Evolutionary conservation across 2,888 invertebrate genomes (phyloP).

Genomic region (Xestia xanthographa): DNA sequence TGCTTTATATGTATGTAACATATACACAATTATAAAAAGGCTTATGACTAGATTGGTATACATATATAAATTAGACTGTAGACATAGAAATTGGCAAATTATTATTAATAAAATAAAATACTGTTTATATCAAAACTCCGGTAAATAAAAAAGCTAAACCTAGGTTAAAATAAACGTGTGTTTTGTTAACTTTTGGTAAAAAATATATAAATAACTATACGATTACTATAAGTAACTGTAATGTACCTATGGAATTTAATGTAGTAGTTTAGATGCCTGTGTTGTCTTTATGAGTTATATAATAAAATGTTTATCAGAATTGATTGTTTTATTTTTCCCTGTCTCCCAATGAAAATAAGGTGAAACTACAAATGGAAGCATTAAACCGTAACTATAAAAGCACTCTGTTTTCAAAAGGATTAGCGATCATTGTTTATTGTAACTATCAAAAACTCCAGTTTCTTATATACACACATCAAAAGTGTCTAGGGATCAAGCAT

Average conservation of each 20-base stretch:
- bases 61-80: constrained; percentile 61
- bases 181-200: constrained; percentile 57
- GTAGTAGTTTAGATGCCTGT: constrained; percentile 78
- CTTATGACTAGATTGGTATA: constrained; percentile 65
- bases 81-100: constrained; percentile 51
- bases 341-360: background rate
- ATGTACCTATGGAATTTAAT: constrained; percentile 82
- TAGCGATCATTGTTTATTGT: too few relatives aligned
- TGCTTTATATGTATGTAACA: constrained; percentile 54
- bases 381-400: background rate
- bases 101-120: constrained; percentile 59
- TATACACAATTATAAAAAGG: constrained; percentile 48
- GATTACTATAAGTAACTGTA: constrained; percentile 73
- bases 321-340: constrained; percentile 45
- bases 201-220: constrained; percentile 56
- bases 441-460: too few relatives aligned
- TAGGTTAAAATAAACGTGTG: constrained; percentile 45
- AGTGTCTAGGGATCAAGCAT: too few relatives aligned
- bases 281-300: constrained; percentile 74
- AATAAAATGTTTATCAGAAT: constrained; percentile 79
- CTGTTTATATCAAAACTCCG: constrained; percentile 84
- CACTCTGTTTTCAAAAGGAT: background rate
- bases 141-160: constrained; percentile 55
- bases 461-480: too few relatives aligned
- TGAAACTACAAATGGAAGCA: background rate